Evolutionary conservation across 1,140 invertebrate genomes (phyloP).

Genomic region (Hetaerina americana): DNA sequence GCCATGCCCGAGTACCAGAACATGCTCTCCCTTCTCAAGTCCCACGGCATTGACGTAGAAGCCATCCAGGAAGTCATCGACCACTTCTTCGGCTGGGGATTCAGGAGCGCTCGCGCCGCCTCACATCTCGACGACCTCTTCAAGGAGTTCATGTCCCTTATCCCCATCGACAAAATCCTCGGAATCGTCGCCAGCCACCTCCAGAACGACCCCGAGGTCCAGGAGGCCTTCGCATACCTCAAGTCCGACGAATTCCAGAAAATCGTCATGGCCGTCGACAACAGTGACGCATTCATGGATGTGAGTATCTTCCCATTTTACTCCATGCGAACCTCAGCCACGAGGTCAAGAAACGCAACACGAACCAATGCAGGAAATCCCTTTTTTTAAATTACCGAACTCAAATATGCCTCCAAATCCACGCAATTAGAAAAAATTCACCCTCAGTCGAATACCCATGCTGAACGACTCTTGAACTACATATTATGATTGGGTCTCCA

Average conservation of each 20-base stretch:
- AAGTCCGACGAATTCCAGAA: constrained; percentile 17
- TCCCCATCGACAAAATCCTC: constrained; percentile 15
- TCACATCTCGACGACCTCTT: constrained; percentile 9
- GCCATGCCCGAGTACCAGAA: constrained; percentile 17
- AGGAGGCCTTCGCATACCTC: constrained; percentile 10
- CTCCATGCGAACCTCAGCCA: no score
- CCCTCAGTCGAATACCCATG: no score
- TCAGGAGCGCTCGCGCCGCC: constrained; percentile 21
- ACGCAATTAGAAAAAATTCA: no score
- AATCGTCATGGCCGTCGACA: constrained; percentile 13
- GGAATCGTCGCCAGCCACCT: constrained; percentile 18
- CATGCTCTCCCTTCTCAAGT: constrained; percentile 15
- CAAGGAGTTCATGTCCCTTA: constrained; percentile 5
- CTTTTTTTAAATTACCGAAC: no score
- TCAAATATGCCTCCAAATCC: no score
- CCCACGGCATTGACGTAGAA: constrained; percentile 18
- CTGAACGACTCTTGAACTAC: no score
- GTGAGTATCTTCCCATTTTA: constrained; percentile 2
- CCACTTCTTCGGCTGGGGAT: constrained; percentile 15
- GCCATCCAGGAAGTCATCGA: constrained; percentile 8
- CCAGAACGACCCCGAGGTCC: constrained; percentile 18
- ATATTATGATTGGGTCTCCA: no score
- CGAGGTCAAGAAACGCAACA: no score
- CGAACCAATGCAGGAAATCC: no score
- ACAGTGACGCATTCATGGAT: constrained; percentile 12